These are phyloP conservation scores for Smittia aterrima DNA, from an alignment of 2,888 invertebrate species.

Conservation along the genomic window DNA sequence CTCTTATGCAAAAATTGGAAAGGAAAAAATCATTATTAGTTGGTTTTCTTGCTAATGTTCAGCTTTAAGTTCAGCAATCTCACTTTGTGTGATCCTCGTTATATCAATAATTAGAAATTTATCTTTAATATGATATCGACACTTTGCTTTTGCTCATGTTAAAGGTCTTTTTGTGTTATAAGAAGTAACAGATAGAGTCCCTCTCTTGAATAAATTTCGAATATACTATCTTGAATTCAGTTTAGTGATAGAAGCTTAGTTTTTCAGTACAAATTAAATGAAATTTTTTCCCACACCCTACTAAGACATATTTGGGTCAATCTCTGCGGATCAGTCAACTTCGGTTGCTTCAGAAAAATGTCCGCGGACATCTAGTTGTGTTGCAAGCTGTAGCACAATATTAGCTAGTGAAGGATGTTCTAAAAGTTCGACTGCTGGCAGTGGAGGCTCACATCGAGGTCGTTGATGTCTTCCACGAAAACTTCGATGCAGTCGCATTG, in stretches of 20 bases:
- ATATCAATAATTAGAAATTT: not conserved
- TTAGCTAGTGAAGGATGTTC: slow-evolving; percentile 79
- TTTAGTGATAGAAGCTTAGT: slow-evolving; percentile 25
- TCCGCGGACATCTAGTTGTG: slow-evolving; percentile 75
- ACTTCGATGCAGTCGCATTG: slow-evolving; percentile 81
- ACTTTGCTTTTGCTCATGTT: slow-evolving; percentile 30
- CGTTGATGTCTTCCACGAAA: slow-evolving; percentile 81
- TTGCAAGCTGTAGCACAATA: slow-evolving; percentile 78
- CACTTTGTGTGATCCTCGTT: too few relatives aligned
- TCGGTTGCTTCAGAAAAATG: slow-evolving; percentile 55
- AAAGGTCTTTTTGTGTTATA: not conserved
- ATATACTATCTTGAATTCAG: slow-evolving; percentile 10
- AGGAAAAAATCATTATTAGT: too few relatives aligned
- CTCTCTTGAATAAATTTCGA: slow-evolving; percentile 18
- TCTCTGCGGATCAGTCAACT: slow-evolving; percentile 52
- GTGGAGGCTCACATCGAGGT: slow-evolving; percentile 78
- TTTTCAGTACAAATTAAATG: slow-evolving; percentile 29
- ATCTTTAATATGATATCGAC: slow-evolving; percentile 35
- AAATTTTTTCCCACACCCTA: not conserved
- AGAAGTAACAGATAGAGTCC: not conserved
- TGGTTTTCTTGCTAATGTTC: too few relatives aligned
- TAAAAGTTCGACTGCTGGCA: slow-evolving; percentile 83
- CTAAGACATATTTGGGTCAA: slow-evolving; percentile 22
- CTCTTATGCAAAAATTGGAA: too few relatives aligned
- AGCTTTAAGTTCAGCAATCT: too few relatives aligned